Evolutionary conservation across 2,888 invertebrate genomes (phyloP).

Genomic region (Panzeria rudis): DNA sequence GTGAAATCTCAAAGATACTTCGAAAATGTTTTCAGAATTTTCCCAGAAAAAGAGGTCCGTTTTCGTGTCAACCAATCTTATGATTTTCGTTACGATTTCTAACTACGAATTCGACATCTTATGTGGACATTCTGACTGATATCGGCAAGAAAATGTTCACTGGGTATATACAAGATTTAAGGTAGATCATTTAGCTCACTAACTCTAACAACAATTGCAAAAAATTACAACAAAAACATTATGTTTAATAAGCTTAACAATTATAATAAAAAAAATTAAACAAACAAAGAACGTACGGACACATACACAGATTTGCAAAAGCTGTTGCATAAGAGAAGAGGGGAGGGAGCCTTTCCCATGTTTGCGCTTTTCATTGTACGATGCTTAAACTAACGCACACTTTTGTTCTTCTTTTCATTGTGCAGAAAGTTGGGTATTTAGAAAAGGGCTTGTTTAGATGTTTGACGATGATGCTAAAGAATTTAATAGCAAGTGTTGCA

Average conservation of each 20-base stretch:
- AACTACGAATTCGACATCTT: too few relatives aligned
- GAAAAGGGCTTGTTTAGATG: conserved; percentile 33
- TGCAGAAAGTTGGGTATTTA: not conserved
- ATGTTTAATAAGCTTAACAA: conserved; percentile 57
- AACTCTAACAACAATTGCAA: conserved; percentile 35
- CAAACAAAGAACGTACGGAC: conserved; percentile 4
- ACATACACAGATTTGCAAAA: not conserved
- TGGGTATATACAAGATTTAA: conserved; percentile 4
- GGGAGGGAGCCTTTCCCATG: not conserved
- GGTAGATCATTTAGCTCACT: conserved; percentile 46
- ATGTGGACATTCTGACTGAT: too few relatives aligned
- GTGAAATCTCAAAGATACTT: too few relatives aligned
- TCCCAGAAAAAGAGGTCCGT: too few relatives aligned
- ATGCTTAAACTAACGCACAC: conserved; percentile 4
- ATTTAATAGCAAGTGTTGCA: conserved; percentile 64
- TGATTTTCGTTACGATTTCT: too few relatives aligned
- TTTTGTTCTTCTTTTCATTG: conserved; percentile 7
- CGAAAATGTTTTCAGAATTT: too few relatives aligned
- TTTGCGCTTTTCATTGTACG: not conserved
- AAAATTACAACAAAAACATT: conserved; percentile 16
- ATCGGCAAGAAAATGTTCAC: too few relatives aligned
- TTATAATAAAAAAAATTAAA: conserved; percentile 33
- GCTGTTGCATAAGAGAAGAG: not conserved
- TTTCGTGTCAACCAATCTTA: too few relatives aligned
- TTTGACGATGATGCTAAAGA: conserved; percentile 39